phyloP scores from a whole-genome alignment of 2,113 vertebrate species.

The Ciconia maguari region DNA sequence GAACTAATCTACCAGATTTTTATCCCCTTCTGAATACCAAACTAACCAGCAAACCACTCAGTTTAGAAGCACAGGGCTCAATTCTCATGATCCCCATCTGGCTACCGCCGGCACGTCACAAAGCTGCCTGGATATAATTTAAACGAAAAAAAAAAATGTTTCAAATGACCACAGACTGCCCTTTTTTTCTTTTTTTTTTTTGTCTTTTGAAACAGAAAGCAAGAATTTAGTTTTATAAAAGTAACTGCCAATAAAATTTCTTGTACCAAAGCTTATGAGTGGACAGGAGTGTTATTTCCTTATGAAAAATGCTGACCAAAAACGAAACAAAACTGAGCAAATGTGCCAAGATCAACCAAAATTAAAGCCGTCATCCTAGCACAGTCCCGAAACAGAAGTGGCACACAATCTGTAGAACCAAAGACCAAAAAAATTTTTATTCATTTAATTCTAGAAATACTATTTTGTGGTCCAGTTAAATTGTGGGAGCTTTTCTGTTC shows the following conservation, averaged over 20 bases:
- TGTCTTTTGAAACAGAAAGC: slow-evolving; percentile 66
- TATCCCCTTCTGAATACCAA: slow-evolving; percentile 83
- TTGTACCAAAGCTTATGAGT: slow-evolving; percentile 89
- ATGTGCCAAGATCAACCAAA: slow-evolving; percentile 76
- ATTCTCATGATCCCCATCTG: slow-evolving; percentile 82
- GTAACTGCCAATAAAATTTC: slow-evolving; percentile 82
- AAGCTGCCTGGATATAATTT: slow-evolving; percentile 84
- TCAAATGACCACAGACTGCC: slow-evolving; percentile 78
- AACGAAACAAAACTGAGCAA: slow-evolving; percentile 79
- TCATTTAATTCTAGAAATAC: slow-evolving; percentile 64
- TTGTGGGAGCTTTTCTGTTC: slow-evolving; percentile 77
- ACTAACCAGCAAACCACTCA: slow-evolving; percentile 83
- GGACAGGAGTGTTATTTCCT: slow-evolving; percentile 88
- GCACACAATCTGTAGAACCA: slow-evolving; percentile 77
- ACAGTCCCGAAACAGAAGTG: slow-evolving; percentile 78
- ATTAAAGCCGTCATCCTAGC: slow-evolving; percentile 59
- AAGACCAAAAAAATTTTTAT: not conserved
- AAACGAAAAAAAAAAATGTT: slow-evolving; percentile 59
- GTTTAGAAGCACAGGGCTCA: slow-evolving; percentile 78
- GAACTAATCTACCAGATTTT: slow-evolving; percentile 89
- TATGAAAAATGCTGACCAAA: slow-evolving; percentile 83
- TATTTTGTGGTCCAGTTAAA: slow-evolving; percentile 79
- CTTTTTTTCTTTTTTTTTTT: not conserved
- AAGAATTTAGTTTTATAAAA: slow-evolving; percentile 72
- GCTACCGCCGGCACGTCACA: slow-evolving; percentile 81